Percentiles rank a stretch among this genome's conserved stretches.
Conservation (phyloP, 2,797 vertebrate genomes). For the Rhabdophis nuchalis region DNA sequence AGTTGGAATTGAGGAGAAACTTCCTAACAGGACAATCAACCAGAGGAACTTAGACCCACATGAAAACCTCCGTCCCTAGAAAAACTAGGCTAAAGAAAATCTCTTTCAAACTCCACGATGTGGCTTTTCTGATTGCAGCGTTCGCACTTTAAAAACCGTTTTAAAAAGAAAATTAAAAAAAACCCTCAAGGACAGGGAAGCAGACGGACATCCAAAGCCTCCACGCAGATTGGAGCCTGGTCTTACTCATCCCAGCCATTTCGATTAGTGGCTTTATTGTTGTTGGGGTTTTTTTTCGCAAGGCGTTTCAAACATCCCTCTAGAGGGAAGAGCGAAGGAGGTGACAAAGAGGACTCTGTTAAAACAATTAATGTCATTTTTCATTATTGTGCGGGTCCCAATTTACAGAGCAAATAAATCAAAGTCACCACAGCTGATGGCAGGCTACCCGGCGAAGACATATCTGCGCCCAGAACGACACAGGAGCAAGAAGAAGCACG, state of each 20-base stretch:
- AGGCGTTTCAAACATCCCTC: constrained; percentile 72
- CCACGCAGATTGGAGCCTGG: constrained; percentile 68
- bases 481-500: constrained; percentile 62
- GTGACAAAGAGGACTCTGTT: constrained; percentile 77
- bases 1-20: too few species aligned
- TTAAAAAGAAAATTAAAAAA: not conserved
- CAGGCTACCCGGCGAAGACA: constrained; percentile 64
- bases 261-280: constrained; percentile 62
- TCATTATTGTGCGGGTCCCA: constrained; percentile 84
- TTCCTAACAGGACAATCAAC: too few species aligned
- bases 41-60: not conserved
- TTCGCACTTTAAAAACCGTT: constrained; percentile 36
- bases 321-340: constrained; percentile 77
- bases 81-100: not conserved
- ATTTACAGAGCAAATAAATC: constrained; percentile 94
- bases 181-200: constrained; percentile 45
- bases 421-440: constrained; percentile 79
- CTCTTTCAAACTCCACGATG: constrained; percentile 52
- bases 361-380: constrained; percentile 93
- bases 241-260: constrained; percentile 74
- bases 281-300: constrained; percentile 53
- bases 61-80: not conserved
- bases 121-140: constrained; percentile 52
- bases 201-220: constrained; percentile 45
- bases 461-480: constrained; percentile 78